Evolutionary conservation across 1,140 invertebrate genomes (phyloP).

Genomic region (Papilio xuthus): DNA sequence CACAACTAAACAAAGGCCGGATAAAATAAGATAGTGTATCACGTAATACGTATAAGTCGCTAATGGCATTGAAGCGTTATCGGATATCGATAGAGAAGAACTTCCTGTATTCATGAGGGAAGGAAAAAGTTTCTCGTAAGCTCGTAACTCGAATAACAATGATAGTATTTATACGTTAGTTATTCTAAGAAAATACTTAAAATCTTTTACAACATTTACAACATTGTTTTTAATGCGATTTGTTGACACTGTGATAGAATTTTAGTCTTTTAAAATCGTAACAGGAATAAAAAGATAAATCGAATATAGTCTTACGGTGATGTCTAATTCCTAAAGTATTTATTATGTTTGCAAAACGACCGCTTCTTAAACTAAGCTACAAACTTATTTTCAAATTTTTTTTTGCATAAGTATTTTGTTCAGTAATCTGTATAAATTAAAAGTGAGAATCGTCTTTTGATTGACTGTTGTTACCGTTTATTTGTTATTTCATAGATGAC

Average conservation of each 20-base stretch:
- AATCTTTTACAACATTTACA: too few relatives aligned
- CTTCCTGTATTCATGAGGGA: slow-evolving; percentile 20
- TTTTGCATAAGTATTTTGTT: background rate
- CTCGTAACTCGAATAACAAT: slow-evolving; percentile 13
- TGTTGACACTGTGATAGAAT: background rate
- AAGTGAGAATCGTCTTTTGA: background rate
- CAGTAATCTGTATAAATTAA: background rate
- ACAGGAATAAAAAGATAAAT: too few relatives aligned
- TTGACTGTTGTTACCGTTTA: background rate
- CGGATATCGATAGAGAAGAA: slow-evolving; percentile 4
- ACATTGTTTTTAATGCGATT: background rate
- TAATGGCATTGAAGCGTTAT: slow-evolving; percentile 20
- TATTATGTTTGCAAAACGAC: background rate
- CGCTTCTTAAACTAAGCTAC: background rate
- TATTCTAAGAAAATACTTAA: background rate
- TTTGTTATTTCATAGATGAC: background rate
- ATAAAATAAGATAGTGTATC: background rate
- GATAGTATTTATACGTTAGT: background rate
- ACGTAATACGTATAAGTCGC: slow-evolving; percentile 1
- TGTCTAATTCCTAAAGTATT: too few relatives aligned
- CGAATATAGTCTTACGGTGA: too few relatives aligned
- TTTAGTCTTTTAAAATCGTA: too few relatives aligned
- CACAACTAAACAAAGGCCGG: background rate
- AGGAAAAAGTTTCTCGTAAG: background rate
- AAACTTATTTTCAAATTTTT: too few relatives aligned